phyloP scores from a whole-genome alignment of 1,140 invertebrate species.

The Pseudomyrmex concolor region DNA sequence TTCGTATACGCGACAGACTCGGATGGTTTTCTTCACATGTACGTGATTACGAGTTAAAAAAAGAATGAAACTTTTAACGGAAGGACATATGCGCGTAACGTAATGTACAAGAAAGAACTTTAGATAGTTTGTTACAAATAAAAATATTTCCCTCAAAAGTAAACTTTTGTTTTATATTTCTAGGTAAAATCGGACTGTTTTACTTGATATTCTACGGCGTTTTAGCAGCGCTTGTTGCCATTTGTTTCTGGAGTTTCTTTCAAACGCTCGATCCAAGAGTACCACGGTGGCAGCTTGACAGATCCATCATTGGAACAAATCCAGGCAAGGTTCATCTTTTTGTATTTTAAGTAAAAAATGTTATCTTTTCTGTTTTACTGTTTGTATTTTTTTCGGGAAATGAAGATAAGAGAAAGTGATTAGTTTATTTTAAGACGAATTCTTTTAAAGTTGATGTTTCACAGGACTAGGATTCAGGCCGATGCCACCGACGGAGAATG shows the following conservation, averaged over 20 bases:
- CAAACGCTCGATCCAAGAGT: conserved; percentile 94
- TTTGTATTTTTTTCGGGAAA: not conserved
- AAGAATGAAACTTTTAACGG: not conserved
- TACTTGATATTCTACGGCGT: conserved; percentile 96
- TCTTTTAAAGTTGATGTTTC: not conserved
- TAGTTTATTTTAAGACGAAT: no score
- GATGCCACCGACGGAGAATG: conserved; percentile 91
- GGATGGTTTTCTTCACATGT: not conserved
- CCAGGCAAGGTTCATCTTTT: conserved; percentile 87
- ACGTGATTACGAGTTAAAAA: not conserved
- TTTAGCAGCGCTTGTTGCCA: conserved; percentile 93
- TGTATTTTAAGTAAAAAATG: not conserved
- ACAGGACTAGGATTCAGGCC: conserved; percentile 95
- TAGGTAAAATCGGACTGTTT: conserved; percentile 96
- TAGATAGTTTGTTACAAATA: no score
- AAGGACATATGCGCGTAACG: no score
- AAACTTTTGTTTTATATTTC: conserved; percentile 72
- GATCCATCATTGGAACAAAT: conserved; percentile 95
- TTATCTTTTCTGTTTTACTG: not conserved
- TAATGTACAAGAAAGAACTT: no score
- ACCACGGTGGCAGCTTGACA: conserved; percentile 93
- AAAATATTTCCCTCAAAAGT: not conserved
- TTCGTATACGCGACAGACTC: conserved; percentile 17
- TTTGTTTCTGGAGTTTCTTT: conserved; percentile 96
- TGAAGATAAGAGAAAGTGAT: no score